phyloP scores from a whole-genome alignment of 2,113 vertebrate genomes.

The Ciconia boyciana region DNA sequence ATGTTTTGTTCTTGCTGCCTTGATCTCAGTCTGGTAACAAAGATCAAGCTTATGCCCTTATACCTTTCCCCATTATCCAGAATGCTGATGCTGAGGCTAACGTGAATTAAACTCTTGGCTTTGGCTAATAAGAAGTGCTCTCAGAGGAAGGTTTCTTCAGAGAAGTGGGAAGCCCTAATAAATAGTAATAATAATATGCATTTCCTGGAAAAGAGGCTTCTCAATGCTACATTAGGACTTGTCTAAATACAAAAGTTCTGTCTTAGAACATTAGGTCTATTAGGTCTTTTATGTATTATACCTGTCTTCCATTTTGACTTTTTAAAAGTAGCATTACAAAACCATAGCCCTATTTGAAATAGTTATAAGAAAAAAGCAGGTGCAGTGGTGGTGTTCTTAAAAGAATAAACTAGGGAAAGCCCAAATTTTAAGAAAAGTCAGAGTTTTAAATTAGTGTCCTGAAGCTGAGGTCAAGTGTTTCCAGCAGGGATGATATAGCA shows the following conservation, averaged over 20 bases:
- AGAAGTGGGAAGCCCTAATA: background rate
- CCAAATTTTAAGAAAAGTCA: background rate
- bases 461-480: background rate
- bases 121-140: background rate
- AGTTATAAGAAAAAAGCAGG: background rate
- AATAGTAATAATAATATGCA: background rate
- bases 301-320: background rate
- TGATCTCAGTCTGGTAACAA: background rate
- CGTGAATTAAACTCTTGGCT: background rate
- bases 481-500: background rate
- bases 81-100: background rate
- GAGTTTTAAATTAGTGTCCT: background rate
- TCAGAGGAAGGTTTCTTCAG: background rate
- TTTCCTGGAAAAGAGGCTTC: constrained; percentile 1
- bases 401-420: background rate
- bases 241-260: background rate
- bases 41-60: background rate
- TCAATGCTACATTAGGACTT: background rate
- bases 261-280: background rate
- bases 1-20: background rate
- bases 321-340: background rate
- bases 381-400: background rate
- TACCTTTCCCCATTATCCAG: background rate
- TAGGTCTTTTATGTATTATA: background rate
- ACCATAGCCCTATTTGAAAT: background rate